Percentiles rank a stretch among this genome's conserved stretches.
Conservation (phyloP, 2,888 invertebrate species). For the Brachyptera putata region DNA sequence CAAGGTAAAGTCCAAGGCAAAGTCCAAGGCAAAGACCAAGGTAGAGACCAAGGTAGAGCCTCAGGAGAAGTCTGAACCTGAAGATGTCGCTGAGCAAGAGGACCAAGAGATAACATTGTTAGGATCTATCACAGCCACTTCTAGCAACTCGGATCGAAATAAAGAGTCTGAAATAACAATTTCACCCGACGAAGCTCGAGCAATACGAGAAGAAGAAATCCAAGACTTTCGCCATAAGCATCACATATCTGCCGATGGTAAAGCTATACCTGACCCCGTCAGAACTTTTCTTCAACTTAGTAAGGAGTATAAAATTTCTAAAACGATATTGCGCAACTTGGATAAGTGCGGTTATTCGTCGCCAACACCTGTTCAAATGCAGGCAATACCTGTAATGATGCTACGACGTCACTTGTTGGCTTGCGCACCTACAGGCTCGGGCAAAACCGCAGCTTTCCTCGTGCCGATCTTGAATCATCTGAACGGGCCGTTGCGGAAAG, state of each 20-base stretch:
- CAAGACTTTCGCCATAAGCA: constrained; percentile 62
- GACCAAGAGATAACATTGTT: constrained; percentile 41
- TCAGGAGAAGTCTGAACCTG: constrained; percentile 40
- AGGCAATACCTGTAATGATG: constrained; percentile 85
- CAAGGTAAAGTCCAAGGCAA: neutral
- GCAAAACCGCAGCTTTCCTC: constrained; percentile 93
- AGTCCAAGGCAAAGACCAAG: neutral
- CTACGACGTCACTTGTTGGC: constrained; percentile 81
- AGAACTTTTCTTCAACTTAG: constrained; percentile 63
- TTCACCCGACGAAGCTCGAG: constrained; percentile 43
- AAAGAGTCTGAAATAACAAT: constrained; percentile 44
- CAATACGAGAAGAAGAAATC: constrained; percentile 49
- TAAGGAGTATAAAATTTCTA: constrained; percentile 52
- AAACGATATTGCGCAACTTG: constrained; percentile 64
- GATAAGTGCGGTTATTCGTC: constrained; percentile 62
- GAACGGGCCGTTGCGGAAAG: constrained; percentile 62
- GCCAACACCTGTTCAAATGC: constrained; percentile 90
- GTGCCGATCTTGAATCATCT: constrained; percentile 80
- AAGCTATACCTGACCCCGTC: constrained; percentile 73
- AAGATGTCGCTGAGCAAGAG: constrained; percentile 29
- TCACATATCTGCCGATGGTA: constrained; percentile 74
- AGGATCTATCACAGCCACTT: constrained; percentile 47
- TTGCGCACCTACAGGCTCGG: constrained; percentile 96
- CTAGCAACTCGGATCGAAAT: constrained; percentile 36
- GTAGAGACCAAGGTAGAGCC: constrained; percentile 31